A percentile compares a stretch with the other conserved stretches of the same genome.
These are phyloP conservation scores for Ostrea edulis DNA, from an alignment of 1,140 invertebrate species.

Conservation along the genomic window DNA sequence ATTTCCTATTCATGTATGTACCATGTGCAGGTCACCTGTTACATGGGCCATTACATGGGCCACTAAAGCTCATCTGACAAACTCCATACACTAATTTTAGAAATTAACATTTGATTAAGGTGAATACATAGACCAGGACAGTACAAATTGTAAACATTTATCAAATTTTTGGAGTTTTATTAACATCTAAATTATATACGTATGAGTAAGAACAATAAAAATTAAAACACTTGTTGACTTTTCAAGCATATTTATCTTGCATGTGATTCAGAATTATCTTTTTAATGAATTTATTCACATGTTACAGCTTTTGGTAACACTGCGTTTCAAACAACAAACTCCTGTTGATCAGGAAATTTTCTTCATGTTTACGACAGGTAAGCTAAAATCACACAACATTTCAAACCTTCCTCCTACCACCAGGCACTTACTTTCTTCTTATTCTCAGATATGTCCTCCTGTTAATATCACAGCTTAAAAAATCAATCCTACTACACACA, in stretches of 20 bases:
- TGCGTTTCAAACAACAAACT: not conserved
- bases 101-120: not conserved
- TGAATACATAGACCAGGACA: not conserved
- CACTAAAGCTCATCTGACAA: not conserved
- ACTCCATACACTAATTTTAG: not conserved
- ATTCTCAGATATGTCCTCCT: not conserved
- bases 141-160: not conserved
- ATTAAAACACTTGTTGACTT: not conserved
- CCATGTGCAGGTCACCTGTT: not conserved
- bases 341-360: not conserved
- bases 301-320: not conserved
- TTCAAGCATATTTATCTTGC: not conserved
- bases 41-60: not conserved
- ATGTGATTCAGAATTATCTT: not conserved
- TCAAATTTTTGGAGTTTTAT: not conserved
- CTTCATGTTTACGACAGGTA: not conserved
- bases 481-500: conserved; percentile 10
- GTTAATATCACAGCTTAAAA: conserved; percentile 16
- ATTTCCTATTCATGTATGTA: not conserved
- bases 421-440: conserved; percentile 24
- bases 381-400: not conserved
- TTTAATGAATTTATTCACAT: too few species aligned
- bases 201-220: too few species aligned
- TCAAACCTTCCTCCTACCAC: not conserved
- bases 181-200: not conserved